Evolutionary conservation across 1,140 invertebrate genomes (phyloP), one percentile per base, ranked within the genome.

Genomic region (Cheumatopsyche charites): DNA sequence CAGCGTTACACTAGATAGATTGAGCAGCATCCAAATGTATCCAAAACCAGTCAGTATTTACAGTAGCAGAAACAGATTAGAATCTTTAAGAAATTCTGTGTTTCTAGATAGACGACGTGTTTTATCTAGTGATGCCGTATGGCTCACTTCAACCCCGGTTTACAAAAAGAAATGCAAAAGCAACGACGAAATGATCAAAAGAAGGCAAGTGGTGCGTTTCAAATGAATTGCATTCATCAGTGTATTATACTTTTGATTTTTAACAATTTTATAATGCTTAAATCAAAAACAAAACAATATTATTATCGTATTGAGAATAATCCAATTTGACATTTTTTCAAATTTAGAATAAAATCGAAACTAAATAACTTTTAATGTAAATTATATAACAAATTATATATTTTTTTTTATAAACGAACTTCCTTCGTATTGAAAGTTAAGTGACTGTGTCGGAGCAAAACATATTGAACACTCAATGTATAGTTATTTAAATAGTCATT

Each of bases 151-250:
- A 6, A 29, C 49, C 1, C 69, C 72, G 21, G 62, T 25, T 15
- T 65, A 42, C 47, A 43, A 15, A 0, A 71, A 72, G 36, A 72
- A 71, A 55, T 72, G 68, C 58, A 72, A 71, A 43, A 76, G 75
- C 52, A 74, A 72, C 68, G 75, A 76, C 42, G 75, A 76, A 43
- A 76, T 76, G 72, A 74, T 74, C n/a, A 74, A 74, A 62, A 72
- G 63, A 47, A 66, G 75, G 52, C 75, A 74, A 25, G 73, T 74
- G n/a, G 73, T 76, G 15, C 52, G 75, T 7, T 76, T 76, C 66
- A 26, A 76, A 62, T 76, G 55, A 63, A 63, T 42, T 41, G 17
- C 25, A 71, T 49, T 62, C 21, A 62, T 21, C 47, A 41, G 23
- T 52, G 7, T 58, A 62, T 43, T 36, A 36, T 36, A 36, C 29